Evolutionary conservation across 1,140 invertebrate species (phyloP).

Genomic region (Lordiphosa mommai): DNA sequence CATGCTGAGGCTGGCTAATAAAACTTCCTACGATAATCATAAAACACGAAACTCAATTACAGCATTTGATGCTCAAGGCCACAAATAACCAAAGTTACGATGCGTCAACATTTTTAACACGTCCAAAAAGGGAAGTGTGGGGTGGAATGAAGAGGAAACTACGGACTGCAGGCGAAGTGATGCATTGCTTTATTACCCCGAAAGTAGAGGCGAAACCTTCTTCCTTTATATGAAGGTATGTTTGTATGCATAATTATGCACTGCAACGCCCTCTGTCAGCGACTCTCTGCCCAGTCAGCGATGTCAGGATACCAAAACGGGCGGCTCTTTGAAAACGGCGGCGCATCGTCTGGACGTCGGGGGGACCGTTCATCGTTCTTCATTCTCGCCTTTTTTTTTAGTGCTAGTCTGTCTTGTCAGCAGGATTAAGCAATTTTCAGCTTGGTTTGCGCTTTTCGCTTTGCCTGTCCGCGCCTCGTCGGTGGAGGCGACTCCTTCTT

Average conservation of each 20-base stretch:
- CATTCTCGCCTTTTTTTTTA: slow-evolving; percentile 7
- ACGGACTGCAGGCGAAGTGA: slow-evolving; percentile 35
- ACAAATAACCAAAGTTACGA: slow-evolving; percentile 75
- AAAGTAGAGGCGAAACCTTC: slow-evolving; percentile 33
- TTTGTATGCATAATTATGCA: slow-evolving; percentile 71
- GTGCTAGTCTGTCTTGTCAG: slow-evolving; percentile 64
- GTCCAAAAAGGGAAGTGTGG: neutral
- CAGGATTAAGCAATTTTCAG: slow-evolving; percentile 78
- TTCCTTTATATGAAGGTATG: neutral
- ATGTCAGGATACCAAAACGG: slow-evolving; percentile 8
- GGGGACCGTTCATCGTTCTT: too few relatives aligned
- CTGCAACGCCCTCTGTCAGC: slow-evolving; percentile 60
- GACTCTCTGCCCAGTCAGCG: slow-evolving; percentile 2
- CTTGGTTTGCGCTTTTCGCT: slow-evolving; percentile 54
- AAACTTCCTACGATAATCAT: slow-evolving; percentile 51
- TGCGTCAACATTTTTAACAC: slow-evolving; percentile 68
- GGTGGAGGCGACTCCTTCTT: neutral
- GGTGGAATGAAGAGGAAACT: neutral
- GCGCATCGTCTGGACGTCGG: slow-evolving; percentile 20
- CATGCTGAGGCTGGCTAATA: slow-evolving; percentile 15
- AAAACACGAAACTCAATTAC: slow-evolving; percentile 78
- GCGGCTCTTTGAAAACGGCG: slow-evolving; percentile 3
- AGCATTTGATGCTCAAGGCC: slow-evolving; percentile 74
- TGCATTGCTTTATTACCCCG: slow-evolving; percentile 75
- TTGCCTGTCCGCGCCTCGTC: slow-evolving; percentile 49